Evolutionary conservation across 2,888 invertebrate genomes (phyloP), one percentile per base, ranked within the genome.

Genomic region (Athalia rosae): DNA sequence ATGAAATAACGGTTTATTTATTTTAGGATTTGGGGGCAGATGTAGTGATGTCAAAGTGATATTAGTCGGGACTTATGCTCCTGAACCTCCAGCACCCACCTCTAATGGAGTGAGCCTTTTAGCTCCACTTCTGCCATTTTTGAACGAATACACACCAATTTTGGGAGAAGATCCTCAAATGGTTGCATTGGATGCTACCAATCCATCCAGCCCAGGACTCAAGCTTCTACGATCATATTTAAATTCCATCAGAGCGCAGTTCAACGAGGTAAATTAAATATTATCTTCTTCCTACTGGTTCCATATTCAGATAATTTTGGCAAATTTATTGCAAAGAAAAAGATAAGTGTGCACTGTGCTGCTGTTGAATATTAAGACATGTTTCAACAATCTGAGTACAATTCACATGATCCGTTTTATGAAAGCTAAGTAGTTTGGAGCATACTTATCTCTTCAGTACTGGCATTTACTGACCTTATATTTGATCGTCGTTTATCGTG

Each of bases 201-300:
- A 89, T 87, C 85, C 89, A 74, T 89, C 89, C 79, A 89, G 89
- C 83, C 89, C 89, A 59, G 89, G 89, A 79, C 83, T 90, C 58
- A 90, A 90, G 82, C 79, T 86, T 64, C 87, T 90, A 71, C 85
- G 89, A 79, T 87, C 88, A 45, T 87, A 89, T 78, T 84, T 90
- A 77, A 86, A 85, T 78, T 87, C 85, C 78, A 85, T 85, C 63
- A 86, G 89, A 81, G 83, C 84, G 80, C 89, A 89, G 82, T 89
- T 89, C 81, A 86, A 88, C 77, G 89, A 89, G 88, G 89, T 89
- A 83, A 86, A 81, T 77, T 64, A 61, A 77, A 56, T 82, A 79
- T 73, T 77, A 77, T 50, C 56, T 41, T 41, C 48, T 41, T n/a
- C 13, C 13, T 48, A 9, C 43, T 9, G 9, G 15, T 9, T n/a